These are phyloP conservation scores for Sebastes fasciatus DNA, from an alignment of 2,113 vertebrate species.

Conservation along the genomic window DNA sequence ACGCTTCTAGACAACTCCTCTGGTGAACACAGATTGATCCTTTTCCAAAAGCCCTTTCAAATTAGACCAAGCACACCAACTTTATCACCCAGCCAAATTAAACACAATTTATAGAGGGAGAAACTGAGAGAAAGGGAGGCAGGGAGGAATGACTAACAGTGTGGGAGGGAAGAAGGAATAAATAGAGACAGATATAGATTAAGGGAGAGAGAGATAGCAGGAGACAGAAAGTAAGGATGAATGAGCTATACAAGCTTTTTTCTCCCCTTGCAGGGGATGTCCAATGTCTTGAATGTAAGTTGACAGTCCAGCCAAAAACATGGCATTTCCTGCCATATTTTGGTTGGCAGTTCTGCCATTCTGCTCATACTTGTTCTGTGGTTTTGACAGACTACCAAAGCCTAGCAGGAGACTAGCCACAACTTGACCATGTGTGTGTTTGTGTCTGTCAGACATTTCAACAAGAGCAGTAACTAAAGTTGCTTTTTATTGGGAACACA, in stretches of 20 bases:
- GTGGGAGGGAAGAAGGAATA: slow-evolving; percentile 44
- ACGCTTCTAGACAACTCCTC: slow-evolving; percentile 1
- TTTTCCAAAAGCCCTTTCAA: slow-evolving; percentile 55
- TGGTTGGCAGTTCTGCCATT: slow-evolving; percentile 5
- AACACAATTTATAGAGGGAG: slow-evolving; percentile 47
- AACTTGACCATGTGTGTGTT: slow-evolving; percentile 34
- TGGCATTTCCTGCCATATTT: slow-evolving; percentile 18
- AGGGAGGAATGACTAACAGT: slow-evolving; percentile 44
- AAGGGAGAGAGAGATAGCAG: not conserved
- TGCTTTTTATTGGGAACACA: slow-evolving; percentile 11
- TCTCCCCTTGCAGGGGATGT: slow-evolving; percentile 1
- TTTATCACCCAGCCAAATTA: slow-evolving; percentile 42
- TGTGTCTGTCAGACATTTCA: slow-evolving; percentile 42
- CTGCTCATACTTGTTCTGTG: slow-evolving; percentile 1
- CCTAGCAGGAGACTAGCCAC: slow-evolving; percentile 20
- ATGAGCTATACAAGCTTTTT: slow-evolving; percentile 32
- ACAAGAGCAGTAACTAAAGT: slow-evolving; percentile 23
- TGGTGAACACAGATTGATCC: slow-evolving; percentile 41
- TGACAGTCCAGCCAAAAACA: slow-evolving; percentile 24
- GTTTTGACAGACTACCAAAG: slow-evolving; percentile 44
- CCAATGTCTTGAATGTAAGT: not conserved
- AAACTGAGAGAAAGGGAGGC: slow-evolving; percentile 12
- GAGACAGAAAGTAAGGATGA: slow-evolving; percentile 15
- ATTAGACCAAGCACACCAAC: slow-evolving; percentile 41
- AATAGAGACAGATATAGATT: slow-evolving; percentile 43